These are phyloP conservation scores for Heliconius himera DNA, from an alignment of 1,140 invertebrate species.

Conservation along the genomic window DNA sequence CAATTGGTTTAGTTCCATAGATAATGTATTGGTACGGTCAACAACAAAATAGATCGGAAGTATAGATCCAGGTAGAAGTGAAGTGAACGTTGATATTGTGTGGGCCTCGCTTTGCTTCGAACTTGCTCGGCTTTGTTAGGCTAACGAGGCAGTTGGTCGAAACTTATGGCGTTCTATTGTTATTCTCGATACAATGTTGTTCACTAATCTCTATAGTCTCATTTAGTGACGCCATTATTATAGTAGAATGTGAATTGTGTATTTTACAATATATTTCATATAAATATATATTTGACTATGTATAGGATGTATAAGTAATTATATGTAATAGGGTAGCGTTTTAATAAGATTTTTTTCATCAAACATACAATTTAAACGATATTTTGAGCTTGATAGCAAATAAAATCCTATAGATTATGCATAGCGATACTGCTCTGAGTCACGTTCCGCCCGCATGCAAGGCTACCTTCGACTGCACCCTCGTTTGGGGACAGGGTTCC, in stretches of 20 bases:
- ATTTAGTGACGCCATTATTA: constrained; percentile 26
- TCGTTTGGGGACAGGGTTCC: constrained; percentile 45
- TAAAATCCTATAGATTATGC: constrained; percentile 19
- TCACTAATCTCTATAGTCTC: constrained; percentile 34
- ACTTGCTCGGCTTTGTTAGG: constrained; percentile 38
- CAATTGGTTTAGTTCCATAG: constrained; percentile 3
- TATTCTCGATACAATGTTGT: constrained; percentile 49
- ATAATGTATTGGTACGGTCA: constrained; percentile 26
- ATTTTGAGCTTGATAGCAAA: neutral
- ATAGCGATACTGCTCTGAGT: constrained; percentile 25
- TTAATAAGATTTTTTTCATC: neutral
- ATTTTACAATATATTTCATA: too few species aligned
- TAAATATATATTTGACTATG: too few species aligned
- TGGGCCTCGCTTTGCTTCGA: constrained; percentile 19
- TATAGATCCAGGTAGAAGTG: constrained; percentile 29
- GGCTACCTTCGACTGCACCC: constrained; percentile 54
- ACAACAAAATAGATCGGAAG: constrained; percentile 29
- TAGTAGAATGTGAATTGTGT: neutral
- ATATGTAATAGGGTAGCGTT: too few species aligned
- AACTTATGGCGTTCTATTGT: constrained; percentile 57
- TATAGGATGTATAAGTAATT: too few species aligned
- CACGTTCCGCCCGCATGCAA: constrained; percentile 36
- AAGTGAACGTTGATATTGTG: constrained; percentile 31
- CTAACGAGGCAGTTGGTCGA: constrained; percentile 56
- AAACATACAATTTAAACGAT: neutral